phyloP scores from a whole-genome alignment of 2,888 invertebrate species.

The Agonopterix heracliana region DNA sequence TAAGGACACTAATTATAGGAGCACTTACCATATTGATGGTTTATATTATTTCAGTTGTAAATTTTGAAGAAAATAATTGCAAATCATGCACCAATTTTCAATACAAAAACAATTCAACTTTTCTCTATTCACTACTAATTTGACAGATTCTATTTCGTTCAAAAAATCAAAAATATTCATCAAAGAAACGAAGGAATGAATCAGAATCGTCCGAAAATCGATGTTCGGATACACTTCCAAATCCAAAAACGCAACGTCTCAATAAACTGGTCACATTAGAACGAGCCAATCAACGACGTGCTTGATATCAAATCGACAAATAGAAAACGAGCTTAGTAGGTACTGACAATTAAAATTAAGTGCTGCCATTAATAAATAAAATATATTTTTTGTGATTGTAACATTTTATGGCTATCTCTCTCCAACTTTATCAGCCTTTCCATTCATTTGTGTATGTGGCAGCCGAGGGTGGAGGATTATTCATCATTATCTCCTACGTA shows the following conservation, averaged over 20 bases:
- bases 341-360: constrained; percentile 1
- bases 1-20: background rate
- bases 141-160: constrained; percentile 6
- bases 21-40: constrained; percentile 39
- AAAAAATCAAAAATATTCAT: constrained; percentile 7
- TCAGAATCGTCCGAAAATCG: too few relatives aligned
- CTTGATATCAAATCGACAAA: background rate
- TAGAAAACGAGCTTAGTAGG: constrained; percentile 3
- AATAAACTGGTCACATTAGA: too few relatives aligned
- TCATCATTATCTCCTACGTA: constrained; percentile 52
- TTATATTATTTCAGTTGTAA: constrained; percentile 8
- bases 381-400: background rate
- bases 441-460: constrained; percentile 76
- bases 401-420: constrained; percentile 20
- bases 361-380: constrained; percentile 3
- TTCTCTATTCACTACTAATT: constrained; percentile 13
- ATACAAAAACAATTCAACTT: constrained; percentile 24
- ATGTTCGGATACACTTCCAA: too few relatives aligned
- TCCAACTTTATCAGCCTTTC: constrained; percentile 42
- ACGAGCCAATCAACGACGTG: too few relatives aligned
- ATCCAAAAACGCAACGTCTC: too few relatives aligned
- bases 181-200: background rate
- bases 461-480: constrained; percentile 58
- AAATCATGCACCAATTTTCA: constrained; percentile 35
- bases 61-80: constrained; percentile 33